Percentiles rank a stretch among this genome's conserved stretches.
These are phyloP conservation scores for Salpingus planirostris DNA, from an alignment of 2,888 invertebrate genomes.

Conservation along the genomic window DNA sequence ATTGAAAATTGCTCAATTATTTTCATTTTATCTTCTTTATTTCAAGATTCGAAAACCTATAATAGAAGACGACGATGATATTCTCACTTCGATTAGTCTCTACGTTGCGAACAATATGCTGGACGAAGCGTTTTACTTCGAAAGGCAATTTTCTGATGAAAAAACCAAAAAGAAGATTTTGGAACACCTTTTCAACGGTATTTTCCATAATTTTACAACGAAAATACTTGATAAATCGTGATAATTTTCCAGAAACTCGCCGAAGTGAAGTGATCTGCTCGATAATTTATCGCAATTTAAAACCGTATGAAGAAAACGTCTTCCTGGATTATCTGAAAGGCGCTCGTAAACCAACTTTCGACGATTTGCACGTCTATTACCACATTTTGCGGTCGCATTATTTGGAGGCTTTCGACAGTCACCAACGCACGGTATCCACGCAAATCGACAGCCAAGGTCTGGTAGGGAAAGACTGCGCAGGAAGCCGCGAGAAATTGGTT, in stretches of 20 bases:
- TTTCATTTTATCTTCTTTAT: no score
- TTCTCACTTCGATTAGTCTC: slow-evolving; percentile 51
- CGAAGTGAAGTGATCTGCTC: slow-evolving; percentile 15
- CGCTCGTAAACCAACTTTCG: slow-evolving; percentile 43
- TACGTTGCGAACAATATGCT: slow-evolving; percentile 55
- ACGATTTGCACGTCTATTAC: slow-evolving; percentile 62
- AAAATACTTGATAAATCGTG: no score
- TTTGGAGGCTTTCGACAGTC: slow-evolving; percentile 49
- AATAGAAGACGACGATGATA: slow-evolving; percentile 36
- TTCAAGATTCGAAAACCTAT: slow-evolving; percentile 40
- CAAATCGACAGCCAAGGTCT: slow-evolving; percentile 27
- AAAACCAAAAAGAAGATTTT: slow-evolving; percentile 45
- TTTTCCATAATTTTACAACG: slow-evolving; percentile 1
- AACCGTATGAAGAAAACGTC: slow-evolving; percentile 55
- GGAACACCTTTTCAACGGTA: slow-evolving; percentile 56
- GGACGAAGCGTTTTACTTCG: slow-evolving; percentile 57
- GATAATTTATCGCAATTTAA: slow-evolving; percentile 54
- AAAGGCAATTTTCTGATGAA: slow-evolving; percentile 47
- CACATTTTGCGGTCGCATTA: slow-evolving; percentile 54
- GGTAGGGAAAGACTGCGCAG: slow-evolving; percentile 25
- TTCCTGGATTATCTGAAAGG: slow-evolving; percentile 53
- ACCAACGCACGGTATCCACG: slow-evolving; percentile 31
- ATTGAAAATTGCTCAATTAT: no score
- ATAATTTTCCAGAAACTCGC: neutral
- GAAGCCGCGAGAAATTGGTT: slow-evolving; percentile 24